Conservation (phyloP, 1,140 invertebrate species). For the Ceratina calcarata region DNA sequence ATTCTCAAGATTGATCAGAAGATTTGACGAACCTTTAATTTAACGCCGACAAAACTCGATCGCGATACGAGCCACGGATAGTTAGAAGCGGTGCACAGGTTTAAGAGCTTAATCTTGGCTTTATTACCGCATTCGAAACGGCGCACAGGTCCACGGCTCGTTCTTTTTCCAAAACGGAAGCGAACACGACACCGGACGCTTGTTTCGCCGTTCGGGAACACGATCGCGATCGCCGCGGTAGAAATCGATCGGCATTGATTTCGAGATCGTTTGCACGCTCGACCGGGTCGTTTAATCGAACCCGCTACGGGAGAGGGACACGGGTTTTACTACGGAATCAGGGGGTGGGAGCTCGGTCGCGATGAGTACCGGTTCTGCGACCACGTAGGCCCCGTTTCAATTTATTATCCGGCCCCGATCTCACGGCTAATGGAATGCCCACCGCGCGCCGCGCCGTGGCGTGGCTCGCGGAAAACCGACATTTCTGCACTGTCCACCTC, state of each 20-base stretch:
- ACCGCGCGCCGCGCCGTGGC: constrained; percentile 22
- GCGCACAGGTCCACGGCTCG: not conserved
- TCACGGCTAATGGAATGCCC: constrained; percentile 54
- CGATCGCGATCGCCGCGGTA: not conserved
- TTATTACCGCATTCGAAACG: constrained; percentile 9
- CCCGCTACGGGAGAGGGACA: constrained; percentile 38
- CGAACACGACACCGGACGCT: constrained; percentile 21
- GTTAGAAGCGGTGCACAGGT: not conserved
- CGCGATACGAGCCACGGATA: too few species aligned
- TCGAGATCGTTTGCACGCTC: constrained; percentile 37
- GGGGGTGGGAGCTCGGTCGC: not conserved
- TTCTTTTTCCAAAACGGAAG: constrained; percentile 9
- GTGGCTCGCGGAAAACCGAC: constrained; percentile 51
- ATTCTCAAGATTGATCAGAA: too few species aligned
- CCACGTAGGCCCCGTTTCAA: constrained; percentile 43
- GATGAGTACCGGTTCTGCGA: constrained; percentile 56
- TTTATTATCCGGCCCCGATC: constrained; percentile 57
- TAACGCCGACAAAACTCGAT: too few species aligned
- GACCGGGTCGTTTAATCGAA: constrained; percentile 55
- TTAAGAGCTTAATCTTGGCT: not conserved
- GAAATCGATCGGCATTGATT: constrained; percentile 44
- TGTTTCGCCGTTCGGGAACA: not conserved
- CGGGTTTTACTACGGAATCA: not conserved
- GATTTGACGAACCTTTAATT: too few species aligned
- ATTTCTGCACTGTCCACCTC: constrained; percentile 38